Base-by-base conservation (phyloP, 2,888 invertebrate genomes). In the Erebia ligea region DNA sequence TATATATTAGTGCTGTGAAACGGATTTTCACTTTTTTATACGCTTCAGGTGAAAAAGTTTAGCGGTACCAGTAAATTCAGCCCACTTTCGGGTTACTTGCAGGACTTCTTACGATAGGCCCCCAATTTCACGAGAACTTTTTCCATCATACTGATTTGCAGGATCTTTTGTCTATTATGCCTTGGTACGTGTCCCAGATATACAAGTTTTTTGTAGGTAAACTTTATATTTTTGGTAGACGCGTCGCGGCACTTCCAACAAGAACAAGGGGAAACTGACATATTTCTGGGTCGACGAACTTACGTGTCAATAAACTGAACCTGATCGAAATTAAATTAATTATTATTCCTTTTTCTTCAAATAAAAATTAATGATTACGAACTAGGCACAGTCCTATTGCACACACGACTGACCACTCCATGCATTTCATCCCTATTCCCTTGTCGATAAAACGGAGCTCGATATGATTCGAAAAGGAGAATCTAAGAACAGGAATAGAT, bases 391-490 rank as follows among this genome's bases (percentile, higher is more conserved):
- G 40, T 40, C 58, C 58, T 59, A n/a, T 1, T 8, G 34, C 1
- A 59, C 40, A 40, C 58, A 59, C 57, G 57, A 25, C 57, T 40
- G 58, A 40, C 40, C 58, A 8, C 19, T 40, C 17, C 10, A 34
- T 40, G 34, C 58, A 34, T n/a, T n/a, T 34, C 40, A 40, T 40
- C 58, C 34, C 25, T 15, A 40, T 5, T n/a, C 40, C 34, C 25
- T 15, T 59, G 13, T n/a, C 40, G 40, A 59, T 59, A 40, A 40
- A 59, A 40, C 40, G 8, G 10, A 40, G 40, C 2, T 10, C 17
- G 17, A 40, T 59, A 59, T n/a, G n/a, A 34, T 59, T n/a, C 34
- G n/a, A 59, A 59, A 59, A 25, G 15, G 56, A 56, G 25, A 57
- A 40, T 2, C 25, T 40, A 40, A 34, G 40, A 40, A 59, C 9